phyloP scores from a whole-genome alignment of 2,113 vertebrate species.

The Tinamus guttatus region DNA sequence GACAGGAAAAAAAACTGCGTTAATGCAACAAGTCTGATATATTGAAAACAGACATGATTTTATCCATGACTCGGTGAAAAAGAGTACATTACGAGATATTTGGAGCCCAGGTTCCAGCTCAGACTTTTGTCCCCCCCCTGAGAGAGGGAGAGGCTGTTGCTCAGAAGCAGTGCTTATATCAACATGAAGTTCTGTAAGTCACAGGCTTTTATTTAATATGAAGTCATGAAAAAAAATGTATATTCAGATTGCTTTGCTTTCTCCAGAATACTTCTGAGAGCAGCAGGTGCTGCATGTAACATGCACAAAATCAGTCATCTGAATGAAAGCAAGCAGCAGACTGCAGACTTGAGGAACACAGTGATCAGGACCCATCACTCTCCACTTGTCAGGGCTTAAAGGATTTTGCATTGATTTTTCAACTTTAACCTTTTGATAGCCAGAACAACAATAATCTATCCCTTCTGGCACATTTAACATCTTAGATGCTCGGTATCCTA shows the following conservation, averaged over 20 bases:
- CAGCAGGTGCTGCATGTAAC: constrained; percentile 59
- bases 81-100: not conserved
- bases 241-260: constrained; percentile 18
- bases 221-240: constrained; percentile 72
- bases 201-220: constrained; percentile 41
- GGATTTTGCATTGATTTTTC: not conserved
- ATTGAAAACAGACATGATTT: not conserved
- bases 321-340: constrained; percentile 19
- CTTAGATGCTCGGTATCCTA: not conserved
- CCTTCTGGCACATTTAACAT: not conserved
- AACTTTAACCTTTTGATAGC: not conserved
- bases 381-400: not conserved
- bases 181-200: constrained; percentile 35
- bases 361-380: not conserved
- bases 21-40: not conserved
- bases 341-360: not conserved
- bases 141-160: constrained; percentile 62
- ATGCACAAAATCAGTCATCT: not conserved
- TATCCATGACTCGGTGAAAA: not conserved
- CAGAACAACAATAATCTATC: not conserved
- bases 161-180: constrained; percentile 42
- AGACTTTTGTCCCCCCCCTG: not conserved
- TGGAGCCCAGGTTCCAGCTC: constrained; percentile 3
- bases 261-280: constrained; percentile 4
- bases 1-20: not conserved